Percentiles rank a stretch among this genome's conserved stretches.
Conservation (phyloP, 2,113 vertebrate species). For the Hippocampus zosterae region DNA sequence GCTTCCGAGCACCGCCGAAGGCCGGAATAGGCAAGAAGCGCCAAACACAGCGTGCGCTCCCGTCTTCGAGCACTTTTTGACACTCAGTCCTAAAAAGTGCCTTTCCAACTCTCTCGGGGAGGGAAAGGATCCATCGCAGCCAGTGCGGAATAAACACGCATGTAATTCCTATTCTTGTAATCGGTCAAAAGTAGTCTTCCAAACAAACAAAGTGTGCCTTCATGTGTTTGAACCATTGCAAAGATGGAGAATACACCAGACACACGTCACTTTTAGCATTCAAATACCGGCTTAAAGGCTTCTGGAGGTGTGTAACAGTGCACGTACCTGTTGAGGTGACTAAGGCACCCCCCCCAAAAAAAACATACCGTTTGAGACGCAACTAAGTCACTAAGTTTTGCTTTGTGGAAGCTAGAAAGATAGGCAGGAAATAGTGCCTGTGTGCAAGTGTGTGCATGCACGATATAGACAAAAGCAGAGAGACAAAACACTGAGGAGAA, state of each 20-base stretch:
- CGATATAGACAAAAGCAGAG: no score
- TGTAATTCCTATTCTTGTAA: background rate
- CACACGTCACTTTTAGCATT: background rate
- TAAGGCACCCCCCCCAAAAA: background rate
- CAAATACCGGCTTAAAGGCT: background rate
- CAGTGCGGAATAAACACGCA: background rate
- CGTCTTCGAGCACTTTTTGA: background rate
- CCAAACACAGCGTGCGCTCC: slow-evolving; percentile 9
- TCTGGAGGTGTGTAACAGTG: background rate
- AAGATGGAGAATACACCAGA: background rate
- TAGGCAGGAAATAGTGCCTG: no score
- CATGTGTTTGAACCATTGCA: background rate
- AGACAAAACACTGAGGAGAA: background rate
- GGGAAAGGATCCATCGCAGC: no score
- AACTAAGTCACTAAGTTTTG: no score
- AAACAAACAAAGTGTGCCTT: background rate
- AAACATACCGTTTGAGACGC: no score
- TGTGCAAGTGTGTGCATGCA: no score
- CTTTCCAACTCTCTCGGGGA: background rate
- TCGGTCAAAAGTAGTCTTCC: background rate
- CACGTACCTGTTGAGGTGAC: background rate
- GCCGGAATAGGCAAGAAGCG: slow-evolving; percentile 11
- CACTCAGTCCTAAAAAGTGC: background rate
- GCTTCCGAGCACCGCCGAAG: slow-evolving; percentile 35
- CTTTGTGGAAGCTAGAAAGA: no score